These are phyloP conservation scores for Andrena camellia DNA, from an alignment of 2,888 invertebrate genomes.

Conservation along the genomic window DNA sequence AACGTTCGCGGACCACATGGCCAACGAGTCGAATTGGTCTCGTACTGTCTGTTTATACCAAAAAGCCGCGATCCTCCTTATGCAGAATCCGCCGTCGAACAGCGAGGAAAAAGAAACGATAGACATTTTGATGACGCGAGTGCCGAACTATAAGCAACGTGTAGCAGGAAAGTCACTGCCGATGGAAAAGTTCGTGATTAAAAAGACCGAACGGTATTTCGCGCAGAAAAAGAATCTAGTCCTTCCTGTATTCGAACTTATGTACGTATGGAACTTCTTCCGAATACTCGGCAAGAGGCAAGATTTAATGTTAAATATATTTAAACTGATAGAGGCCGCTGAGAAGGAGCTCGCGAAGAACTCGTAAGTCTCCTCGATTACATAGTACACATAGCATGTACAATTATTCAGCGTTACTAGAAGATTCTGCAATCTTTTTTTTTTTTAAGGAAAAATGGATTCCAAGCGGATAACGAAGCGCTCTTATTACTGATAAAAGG, in stretches of 20 bases:
- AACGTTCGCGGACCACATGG: slow-evolving; percentile 89
- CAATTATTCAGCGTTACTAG: slow-evolving; percentile 4
- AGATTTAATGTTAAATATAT: slow-evolving; percentile 87
- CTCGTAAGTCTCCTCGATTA: slow-evolving; percentile 69
- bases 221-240: slow-evolving; percentile 91
- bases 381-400: not conserved
- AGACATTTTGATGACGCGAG: slow-evolving; percentile 90
- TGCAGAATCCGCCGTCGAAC: slow-evolving; percentile 87
- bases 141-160: slow-evolving; percentile 93
- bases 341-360: slow-evolving; percentile 74
- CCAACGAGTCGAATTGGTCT: slow-evolving; percentile 95
- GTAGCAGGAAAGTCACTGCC: slow-evolving; percentile 98
- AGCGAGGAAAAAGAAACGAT: slow-evolving; percentile 86
- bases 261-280: slow-evolving; percentile 97
- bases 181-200: slow-evolving; percentile 98
- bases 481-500: slow-evolving; percentile 93
- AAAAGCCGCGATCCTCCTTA: slow-evolving; percentile 93
- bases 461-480: slow-evolving; percentile 90
- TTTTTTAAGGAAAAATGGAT: slow-evolving; percentile 83
- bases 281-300: slow-evolving; percentile 91
- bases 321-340: slow-evolving; percentile 88
- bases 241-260: slow-evolving; percentile 94
- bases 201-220: slow-evolving; percentile 92
- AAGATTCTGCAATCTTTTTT: not conserved
- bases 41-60: slow-evolving; percentile 96